Evolutionary conservation across 2,888 invertebrate species (phyloP).

Genomic region (Agrilus cyanescens): DNA sequence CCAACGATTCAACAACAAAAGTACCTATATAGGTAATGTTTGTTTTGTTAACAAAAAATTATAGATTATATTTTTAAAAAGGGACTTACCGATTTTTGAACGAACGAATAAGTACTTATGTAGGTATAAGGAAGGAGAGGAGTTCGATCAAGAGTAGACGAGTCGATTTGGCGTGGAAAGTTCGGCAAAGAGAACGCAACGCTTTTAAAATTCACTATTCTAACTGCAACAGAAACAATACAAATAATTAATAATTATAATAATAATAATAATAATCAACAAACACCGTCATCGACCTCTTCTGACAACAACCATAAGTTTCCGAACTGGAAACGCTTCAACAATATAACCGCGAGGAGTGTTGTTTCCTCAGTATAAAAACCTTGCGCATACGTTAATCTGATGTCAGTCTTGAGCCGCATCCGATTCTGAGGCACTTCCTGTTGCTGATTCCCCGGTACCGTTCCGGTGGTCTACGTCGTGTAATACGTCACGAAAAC

Average conservation of each 20-base stretch:
- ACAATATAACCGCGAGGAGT: constrained; percentile 11
- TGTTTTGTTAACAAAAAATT: no score
- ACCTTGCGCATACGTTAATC: constrained; percentile 31
- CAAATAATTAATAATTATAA: constrained; percentile 21
- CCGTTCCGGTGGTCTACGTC: constrained; percentile 31
- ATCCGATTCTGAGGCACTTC: constrained; percentile 36
- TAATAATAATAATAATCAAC: constrained; percentile 31
- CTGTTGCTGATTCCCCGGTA: constrained; percentile 24
- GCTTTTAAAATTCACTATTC: constrained; percentile 28
- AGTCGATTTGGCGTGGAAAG: no score
- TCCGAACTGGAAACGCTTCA: constrained; percentile 14
- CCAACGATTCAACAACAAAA: no score
- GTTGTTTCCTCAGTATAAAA: constrained; percentile 27
- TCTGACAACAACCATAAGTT: constrained; percentile 21
- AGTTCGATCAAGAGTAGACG: no score
- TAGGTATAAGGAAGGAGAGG: no score
- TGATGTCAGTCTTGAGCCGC: constrained; percentile 37
- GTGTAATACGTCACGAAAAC: constrained; percentile 29
- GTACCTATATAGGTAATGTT: no score
- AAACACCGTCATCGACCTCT: constrained; percentile 36
- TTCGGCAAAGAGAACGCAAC: no score
- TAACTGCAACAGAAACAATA: constrained; percentile 31
- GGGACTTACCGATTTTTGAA: no score
- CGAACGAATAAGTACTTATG: no score
- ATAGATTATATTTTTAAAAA: no score